Evolutionary conservation across 2,797 vertebrate genomes (phyloP).

Genomic region (Sylvilagus floridanus): DNA sequence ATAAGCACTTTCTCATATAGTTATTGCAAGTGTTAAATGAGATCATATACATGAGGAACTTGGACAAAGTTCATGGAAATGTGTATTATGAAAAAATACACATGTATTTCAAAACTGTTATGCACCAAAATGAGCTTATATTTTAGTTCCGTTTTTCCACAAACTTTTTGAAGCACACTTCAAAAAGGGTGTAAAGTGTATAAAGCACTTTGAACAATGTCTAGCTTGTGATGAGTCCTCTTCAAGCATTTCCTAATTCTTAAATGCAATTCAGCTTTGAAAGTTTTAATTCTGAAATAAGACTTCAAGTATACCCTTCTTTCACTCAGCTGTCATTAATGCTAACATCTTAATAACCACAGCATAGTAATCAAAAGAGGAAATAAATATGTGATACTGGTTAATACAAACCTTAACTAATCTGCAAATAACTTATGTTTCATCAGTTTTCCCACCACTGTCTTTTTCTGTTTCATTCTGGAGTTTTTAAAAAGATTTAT

Average conservation of each 20-base stretch:
- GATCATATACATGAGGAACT: neutral
- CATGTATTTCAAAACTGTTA: too few relatives aligned
- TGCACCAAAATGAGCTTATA: too few relatives aligned
- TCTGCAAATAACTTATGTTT: neutral
- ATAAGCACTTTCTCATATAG: neutral
- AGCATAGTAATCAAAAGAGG: neutral
- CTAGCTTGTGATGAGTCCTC: neutral
- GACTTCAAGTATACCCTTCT: neutral
- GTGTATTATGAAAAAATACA: too few relatives aligned
- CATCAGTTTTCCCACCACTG: neutral
- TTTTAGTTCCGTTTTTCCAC: too few relatives aligned
- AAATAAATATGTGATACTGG: neutral
- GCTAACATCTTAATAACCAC: neutral
- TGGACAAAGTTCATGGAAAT: too few relatives aligned
- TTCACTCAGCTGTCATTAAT: neutral
- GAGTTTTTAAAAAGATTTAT: too few relatives aligned
- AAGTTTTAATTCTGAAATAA: conserved; percentile 23
- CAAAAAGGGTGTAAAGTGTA: too few relatives aligned
- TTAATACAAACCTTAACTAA: conserved; percentile 31
- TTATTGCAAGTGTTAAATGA: conserved; percentile 2
- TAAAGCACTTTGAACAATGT: neutral
- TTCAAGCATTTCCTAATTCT: conserved; percentile 6
- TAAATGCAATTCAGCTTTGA: conserved; percentile 24
- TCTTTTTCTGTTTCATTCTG: neutral
- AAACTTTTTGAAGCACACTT: too few relatives aligned